Evolutionary conservation across 1,140 invertebrate genomes (phyloP).

Genomic region (Conus ventricosus): DNA sequence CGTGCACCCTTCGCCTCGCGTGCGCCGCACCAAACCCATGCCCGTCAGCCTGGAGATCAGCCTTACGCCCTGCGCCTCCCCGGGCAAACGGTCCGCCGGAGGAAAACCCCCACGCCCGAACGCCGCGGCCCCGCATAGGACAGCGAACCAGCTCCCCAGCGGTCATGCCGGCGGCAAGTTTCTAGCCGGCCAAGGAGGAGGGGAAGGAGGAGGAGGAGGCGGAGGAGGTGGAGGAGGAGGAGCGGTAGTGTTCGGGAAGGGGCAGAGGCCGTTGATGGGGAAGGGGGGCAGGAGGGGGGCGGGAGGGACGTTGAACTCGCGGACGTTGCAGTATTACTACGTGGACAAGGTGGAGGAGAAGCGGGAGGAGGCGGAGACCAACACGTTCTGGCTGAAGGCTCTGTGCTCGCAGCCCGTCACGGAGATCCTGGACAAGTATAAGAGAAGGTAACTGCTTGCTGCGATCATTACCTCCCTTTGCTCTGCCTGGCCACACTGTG

Average conservation of each 20-base stretch:
- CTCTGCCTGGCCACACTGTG: too few species aligned
- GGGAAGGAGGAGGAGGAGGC: neutral
- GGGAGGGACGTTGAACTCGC: neutral
- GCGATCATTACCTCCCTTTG: too few species aligned
- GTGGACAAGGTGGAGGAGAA: conserved; percentile 30
- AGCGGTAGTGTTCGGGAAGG: neutral
- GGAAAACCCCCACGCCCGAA: neutral
- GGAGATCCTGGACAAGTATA: conserved; percentile 43
- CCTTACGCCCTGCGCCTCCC: neutral
- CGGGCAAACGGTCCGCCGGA: neutral
- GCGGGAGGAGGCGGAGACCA: conserved; percentile 16
- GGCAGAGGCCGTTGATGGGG: neutral
- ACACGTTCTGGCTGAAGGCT: conserved; percentile 41
- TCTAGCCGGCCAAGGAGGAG: neutral
- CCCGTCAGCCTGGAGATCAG: conserved; percentile 28
- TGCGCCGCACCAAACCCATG: conserved; percentile 20
- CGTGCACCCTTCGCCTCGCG: neutral
- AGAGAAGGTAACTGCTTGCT: neutral
- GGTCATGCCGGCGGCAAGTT: neutral
- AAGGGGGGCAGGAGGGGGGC: neutral
- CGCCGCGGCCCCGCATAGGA: neutral
- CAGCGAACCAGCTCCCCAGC: neutral
- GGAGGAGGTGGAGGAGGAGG: neutral
- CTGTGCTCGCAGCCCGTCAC: conserved; percentile 47
- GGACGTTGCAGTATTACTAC: conserved; percentile 26